Conservation (phyloP, 2,797 vertebrate species). For the Limosa lapponica region DNA sequence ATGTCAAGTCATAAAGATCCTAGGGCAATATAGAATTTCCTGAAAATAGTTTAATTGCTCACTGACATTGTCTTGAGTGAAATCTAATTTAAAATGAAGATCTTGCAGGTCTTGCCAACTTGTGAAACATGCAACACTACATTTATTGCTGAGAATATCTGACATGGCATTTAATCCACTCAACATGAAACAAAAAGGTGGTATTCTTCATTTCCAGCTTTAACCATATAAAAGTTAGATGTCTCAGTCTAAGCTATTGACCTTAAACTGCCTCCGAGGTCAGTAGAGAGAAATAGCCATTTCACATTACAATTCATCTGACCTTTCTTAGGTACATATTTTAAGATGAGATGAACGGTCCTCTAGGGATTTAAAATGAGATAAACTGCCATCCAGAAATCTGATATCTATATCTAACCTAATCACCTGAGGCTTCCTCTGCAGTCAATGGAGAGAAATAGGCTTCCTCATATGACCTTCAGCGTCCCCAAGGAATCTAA, state of each 20-base stretch:
- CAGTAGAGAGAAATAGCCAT: not conserved
- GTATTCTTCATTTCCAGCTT: constrained; percentile 23
- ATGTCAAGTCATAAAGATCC: constrained; percentile 10
- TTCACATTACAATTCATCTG: constrained; percentile 43
- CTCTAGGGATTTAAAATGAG: constrained; percentile 37
- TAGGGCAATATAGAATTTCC: constrained; percentile 37
- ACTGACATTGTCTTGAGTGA: constrained; percentile 34
- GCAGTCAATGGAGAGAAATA: constrained; percentile 39
- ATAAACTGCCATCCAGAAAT: constrained; percentile 49
- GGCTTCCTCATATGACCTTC: constrained; percentile 18
- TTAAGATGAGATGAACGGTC: constrained; percentile 31
- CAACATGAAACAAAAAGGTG: not conserved
- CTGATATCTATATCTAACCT: constrained; percentile 56
- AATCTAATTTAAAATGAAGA: constrained; percentile 43
- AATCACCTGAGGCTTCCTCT: constrained; percentile 27
- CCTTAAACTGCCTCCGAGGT: constrained; percentile 22
- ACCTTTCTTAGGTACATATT: constrained; percentile 55
- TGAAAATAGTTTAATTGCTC: constrained; percentile 58
- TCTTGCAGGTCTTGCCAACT: constrained; percentile 8
- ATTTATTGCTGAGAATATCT: not conserved
- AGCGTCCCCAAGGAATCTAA: not conserved
- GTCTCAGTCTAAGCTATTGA: not conserved
- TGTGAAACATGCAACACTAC: not conserved
- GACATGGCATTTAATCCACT: constrained; percentile 3
- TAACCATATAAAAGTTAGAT: not conserved